Evolutionary conservation across 2,888 invertebrate genomes (phyloP).

Genomic region (Melitaea athalia): DNA sequence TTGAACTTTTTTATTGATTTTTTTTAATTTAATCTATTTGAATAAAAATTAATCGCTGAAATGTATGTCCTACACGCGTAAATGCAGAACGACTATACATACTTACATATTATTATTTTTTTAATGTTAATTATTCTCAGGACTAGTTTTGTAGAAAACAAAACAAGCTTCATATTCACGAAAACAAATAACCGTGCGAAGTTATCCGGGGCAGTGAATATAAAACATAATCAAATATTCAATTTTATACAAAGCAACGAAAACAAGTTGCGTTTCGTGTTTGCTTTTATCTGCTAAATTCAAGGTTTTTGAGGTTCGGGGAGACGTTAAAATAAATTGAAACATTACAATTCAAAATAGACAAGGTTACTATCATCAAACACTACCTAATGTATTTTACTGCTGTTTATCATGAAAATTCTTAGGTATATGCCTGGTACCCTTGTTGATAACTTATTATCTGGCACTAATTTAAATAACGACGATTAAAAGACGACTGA

Average conservation of each 20-base stretch:
- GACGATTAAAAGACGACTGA: not conserved
- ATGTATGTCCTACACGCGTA: too few species aligned
- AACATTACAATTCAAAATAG: conserved; percentile 16
- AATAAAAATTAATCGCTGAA: too few species aligned
- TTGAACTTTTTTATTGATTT: too few species aligned
- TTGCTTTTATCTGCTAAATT: conserved; percentile 12
- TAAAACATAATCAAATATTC: conserved; percentile 1
- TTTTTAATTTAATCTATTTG: too few species aligned
- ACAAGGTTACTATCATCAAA: conserved; percentile 21
- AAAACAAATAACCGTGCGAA: not conserved
- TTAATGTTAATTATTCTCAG: too few species aligned
- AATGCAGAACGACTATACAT: too few species aligned
- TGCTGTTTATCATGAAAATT: conserved; percentile 21
- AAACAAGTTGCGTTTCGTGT: not conserved
- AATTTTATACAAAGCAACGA: not conserved
- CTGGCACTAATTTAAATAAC: not conserved
- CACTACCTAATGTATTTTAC: conserved; percentile 14
- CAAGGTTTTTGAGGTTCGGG: conserved; percentile 12
- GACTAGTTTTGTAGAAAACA: too few species aligned
- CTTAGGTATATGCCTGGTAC: not conserved
- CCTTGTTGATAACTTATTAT: conserved; percentile 8
- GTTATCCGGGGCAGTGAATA: not conserved
- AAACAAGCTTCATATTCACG: too few species aligned
- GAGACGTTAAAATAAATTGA: conserved; percentile 15
- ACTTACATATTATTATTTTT: too few species aligned